Conservation (phyloP, 2,888 invertebrate species). For the Oasisia sp. region DNA sequence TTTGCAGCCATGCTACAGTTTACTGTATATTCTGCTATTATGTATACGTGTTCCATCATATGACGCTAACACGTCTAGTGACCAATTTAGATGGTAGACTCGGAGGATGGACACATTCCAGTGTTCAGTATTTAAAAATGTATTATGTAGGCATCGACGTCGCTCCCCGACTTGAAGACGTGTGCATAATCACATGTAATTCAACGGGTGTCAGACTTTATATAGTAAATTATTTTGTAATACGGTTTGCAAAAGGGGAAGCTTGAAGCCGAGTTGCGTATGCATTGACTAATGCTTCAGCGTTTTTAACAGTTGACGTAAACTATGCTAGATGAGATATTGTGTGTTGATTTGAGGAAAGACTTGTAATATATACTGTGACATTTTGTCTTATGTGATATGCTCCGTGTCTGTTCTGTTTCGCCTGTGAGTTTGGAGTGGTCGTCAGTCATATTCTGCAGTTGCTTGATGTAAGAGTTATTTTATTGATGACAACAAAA, state of each 20-base stretch:
- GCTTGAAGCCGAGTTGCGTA: background rate
- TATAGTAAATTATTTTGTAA: background rate
- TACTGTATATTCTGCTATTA: constrained; percentile 11
- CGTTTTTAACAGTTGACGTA: background rate
- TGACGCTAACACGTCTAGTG: background rate
- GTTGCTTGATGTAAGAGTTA: background rate
- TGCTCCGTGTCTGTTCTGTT: too few relatives aligned
- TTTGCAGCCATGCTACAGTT: background rate
- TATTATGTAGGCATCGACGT: background rate
- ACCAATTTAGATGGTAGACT: background rate
- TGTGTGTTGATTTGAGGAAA: background rate
- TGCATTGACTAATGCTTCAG: background rate
- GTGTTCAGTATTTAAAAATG: constrained; percentile 1
- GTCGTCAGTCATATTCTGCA: too few relatives aligned
- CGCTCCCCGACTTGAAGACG: background rate
- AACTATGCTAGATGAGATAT: background rate
- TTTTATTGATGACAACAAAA: background rate
- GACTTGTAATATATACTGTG: background rate
- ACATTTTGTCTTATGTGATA: too few relatives aligned
- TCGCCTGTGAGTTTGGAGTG: too few relatives aligned
- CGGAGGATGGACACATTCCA: background rate
- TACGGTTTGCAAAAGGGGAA: background rate
- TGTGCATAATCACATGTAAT: background rate
- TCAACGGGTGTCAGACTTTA: background rate
- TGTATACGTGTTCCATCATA: background rate